Base-by-base conservation (phyloP, 2,797 vertebrate species). In the Phataginus tetradactyla region DNA sequence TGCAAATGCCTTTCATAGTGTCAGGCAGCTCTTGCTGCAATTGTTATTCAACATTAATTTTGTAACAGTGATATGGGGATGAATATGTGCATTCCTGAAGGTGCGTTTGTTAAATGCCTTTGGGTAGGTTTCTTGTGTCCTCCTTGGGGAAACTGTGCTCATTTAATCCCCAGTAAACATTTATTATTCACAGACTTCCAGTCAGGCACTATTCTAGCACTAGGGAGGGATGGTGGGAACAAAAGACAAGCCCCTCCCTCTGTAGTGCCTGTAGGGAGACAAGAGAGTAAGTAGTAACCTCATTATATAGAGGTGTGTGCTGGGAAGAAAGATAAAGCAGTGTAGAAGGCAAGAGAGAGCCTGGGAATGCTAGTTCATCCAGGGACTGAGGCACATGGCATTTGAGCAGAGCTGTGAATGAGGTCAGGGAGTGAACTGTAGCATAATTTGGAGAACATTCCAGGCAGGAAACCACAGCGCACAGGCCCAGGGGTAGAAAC, bases 61-160 rank as follows among this genome's bases (percentile, higher is more conserved):
- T 64, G 0, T n/a, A 34, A 32, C 11, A 39, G 32, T 0, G 1
- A 5, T 1, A 6, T 12, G 89, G 59, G 27, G 39, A 14, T 12
- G n/a, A 34, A 59, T 11, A 18, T 1, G 3, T 51, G 29, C 5
- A 4, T 42, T 61, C 72, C 61, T 68, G 29, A 14, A 13, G 29
- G 5, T 39, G 17, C 1, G 0, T 20, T 32, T n/a, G 20, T 39
- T 53, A 32, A 17, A 11, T 11, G 42, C 27, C 34, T 37, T 32
- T n/a, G 69, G 27, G 20, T 34, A 37, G 57, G 49, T 59, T 37
- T 8, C 27, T 59, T 49, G 25, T 34, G 37, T 4, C 21, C 4
- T 8, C 39, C 49, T 64, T 49, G 29, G 49, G 64, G 39, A 79
- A 66, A 21, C 39, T 37, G 6, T 25, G 2, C 10, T 57, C 20